phyloP scores from a whole-genome alignment of 2,888 invertebrate species.

The Zaprionus obscuricornis region DNA sequence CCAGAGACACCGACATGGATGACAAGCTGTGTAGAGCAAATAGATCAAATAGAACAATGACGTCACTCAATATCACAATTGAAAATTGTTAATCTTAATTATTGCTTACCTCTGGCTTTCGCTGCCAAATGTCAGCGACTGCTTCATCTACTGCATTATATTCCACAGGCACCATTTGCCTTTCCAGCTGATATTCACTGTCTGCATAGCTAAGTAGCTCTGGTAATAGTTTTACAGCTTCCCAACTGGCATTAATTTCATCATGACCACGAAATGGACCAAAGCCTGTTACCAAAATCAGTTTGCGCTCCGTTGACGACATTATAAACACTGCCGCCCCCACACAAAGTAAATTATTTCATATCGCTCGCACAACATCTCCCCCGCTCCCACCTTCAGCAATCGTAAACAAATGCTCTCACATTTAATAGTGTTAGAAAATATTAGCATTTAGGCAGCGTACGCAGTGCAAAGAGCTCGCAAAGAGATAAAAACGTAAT shows the following conservation, averaged over 20 bases:
- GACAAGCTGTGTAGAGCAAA: conserved; percentile 80
- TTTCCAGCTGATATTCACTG: conserved; percentile 84
- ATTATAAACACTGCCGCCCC: conserved; percentile 42
- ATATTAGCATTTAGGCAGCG: neutral
- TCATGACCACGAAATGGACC: conserved; percentile 88
- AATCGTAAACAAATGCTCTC: neutral
- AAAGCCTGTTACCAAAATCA: conserved; percentile 88
- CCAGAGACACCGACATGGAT: conserved; percentile 83
- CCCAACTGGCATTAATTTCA: conserved; percentile 90
- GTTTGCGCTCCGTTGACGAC: conserved; percentile 63
- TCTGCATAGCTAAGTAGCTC: conserved; percentile 77
- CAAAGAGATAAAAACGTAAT: no score
- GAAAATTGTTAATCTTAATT: neutral
- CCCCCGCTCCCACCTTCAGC: neutral
- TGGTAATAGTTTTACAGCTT: conserved; percentile 87
- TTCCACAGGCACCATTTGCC: conserved; percentile 86
- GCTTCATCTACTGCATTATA: conserved; percentile 86
- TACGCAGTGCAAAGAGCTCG: no score
- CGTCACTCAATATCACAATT: conserved; percentile 31
- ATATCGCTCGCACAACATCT: no score
- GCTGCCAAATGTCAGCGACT: conserved; percentile 87
- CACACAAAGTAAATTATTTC: neutral
- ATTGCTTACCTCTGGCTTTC: conserved; percentile 86
- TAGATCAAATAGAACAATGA: conserved; percentile 27
- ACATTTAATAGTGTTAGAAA: conserved; percentile 22